These are phyloP conservation scores for Tetrao urogallus DNA, from an alignment of 2,113 vertebrate genomes.

Conservation along the genomic window DNA sequence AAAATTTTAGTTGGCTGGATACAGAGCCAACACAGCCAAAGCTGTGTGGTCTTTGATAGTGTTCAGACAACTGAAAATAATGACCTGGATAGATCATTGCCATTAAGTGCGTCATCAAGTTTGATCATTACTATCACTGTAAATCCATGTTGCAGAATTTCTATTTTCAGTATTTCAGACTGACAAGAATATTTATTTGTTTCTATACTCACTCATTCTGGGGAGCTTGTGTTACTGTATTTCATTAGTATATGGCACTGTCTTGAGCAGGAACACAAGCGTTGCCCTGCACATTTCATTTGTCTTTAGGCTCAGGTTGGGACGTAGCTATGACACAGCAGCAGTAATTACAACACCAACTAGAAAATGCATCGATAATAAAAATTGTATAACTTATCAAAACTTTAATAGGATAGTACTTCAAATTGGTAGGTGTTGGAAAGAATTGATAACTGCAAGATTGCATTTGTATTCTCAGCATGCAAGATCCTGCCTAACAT, in stretches of 20 bases:
- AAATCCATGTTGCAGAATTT: background rate
- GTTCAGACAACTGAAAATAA: background rate
- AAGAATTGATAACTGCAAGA: background rate
- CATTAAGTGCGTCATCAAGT: rapidly evolving
- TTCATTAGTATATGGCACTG: rapidly evolving
- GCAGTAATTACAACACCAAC: background rate
- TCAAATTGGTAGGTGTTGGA: background rate
- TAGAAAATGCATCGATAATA: background rate
- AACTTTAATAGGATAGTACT: background rate
- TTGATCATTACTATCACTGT: rapidly evolving
- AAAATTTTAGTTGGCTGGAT: background rate
- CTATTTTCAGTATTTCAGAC: background rate
- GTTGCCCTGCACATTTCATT: rapidly evolving
- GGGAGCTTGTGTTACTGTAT: background rate
- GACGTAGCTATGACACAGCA: background rate
- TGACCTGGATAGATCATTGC: background rate
- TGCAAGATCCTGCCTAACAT: rapidly evolving
- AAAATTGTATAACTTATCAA: background rate
- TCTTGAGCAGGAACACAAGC: rapidly evolving
- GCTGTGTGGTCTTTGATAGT: background rate
- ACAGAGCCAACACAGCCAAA: background rate
- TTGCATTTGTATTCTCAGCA: background rate
- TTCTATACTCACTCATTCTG: rapidly evolving
- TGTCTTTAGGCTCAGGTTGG: background rate
- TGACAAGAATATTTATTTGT: background rate